Conservation (phyloP, 2,888 invertebrate species). For the Chrysolina oricalcia region DNA sequence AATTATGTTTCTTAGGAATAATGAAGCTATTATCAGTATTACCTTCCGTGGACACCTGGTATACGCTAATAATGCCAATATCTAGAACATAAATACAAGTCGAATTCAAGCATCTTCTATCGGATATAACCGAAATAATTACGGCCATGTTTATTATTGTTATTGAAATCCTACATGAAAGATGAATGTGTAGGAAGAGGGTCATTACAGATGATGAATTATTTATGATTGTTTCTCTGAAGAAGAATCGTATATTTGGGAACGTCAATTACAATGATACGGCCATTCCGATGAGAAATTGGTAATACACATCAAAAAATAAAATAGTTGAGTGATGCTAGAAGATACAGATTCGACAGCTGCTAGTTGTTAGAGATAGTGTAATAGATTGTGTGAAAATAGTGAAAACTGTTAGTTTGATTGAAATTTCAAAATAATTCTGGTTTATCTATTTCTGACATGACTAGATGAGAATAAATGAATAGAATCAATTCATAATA, state of each 20-base stretch:
- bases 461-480: no score
- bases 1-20: no score
- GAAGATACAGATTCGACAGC: constrained; percentile 1
- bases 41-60: no score
- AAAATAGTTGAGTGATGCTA: constrained; percentile 7
- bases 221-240: constrained; percentile 43
- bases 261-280: constrained; percentile 24
- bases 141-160: constrained; percentile 17
- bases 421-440: no score
- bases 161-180: constrained; percentile 23
- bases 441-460: background rate
- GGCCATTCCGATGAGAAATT: constrained; percentile 13
- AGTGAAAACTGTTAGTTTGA: no score
- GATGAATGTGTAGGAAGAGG: constrained; percentile 38
- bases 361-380: background rate
- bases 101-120: constrained; percentile 2
- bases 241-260: constrained; percentile 27
- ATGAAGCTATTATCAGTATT: no score
- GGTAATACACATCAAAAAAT: background rate
- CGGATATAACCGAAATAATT: constrained; percentile 4
- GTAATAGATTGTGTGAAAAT: background rate
- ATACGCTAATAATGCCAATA: background rate
- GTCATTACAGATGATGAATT: constrained; percentile 41
- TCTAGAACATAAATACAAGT: background rate
- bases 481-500: no score